A percentile compares a stretch with the other conserved stretches of the same genome.
Evolutionary conservation across 2,888 invertebrate species (phyloP).

Genomic region (Aethes cnicana): DNA sequence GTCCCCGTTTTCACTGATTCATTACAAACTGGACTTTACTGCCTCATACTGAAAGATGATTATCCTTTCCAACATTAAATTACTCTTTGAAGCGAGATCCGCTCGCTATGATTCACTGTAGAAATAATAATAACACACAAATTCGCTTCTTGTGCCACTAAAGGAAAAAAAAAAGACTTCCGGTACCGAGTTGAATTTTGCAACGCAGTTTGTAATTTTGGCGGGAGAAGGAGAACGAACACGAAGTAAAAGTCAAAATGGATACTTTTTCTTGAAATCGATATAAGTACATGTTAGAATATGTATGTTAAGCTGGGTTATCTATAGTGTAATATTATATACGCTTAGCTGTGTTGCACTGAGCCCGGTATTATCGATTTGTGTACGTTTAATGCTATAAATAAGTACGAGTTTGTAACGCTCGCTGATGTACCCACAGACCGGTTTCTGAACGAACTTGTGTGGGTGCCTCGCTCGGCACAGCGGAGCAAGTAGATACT

Average conservation of each 20-base stretch:
- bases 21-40: conserved; percentile 72
- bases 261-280: conserved; percentile 29
- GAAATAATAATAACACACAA: conserved; percentile 70
- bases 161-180: conserved; percentile 20
- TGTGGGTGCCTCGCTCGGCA: conserved; percentile 61
- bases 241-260: no score
- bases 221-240: not conserved
- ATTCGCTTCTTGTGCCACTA: conserved; percentile 44
- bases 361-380: conserved; percentile 71
- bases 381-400: conserved; percentile 76
- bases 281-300: conserved; percentile 30
- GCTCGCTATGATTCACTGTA: conserved; percentile 74
- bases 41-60: conserved; percentile 64
- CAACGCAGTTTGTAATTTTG: conserved; percentile 34
- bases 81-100: conserved; percentile 61
- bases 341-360: conserved; percentile 47
- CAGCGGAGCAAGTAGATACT: conserved; percentile 45
- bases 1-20: conserved; percentile 68
- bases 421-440: conserved; percentile 53
- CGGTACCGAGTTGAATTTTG: conserved; percentile 37
- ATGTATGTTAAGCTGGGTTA: conserved; percentile 42
- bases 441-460: conserved; percentile 70
- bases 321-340: conserved; percentile 19
- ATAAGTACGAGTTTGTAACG: conserved; percentile 77
- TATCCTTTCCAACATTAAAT: conserved; percentile 49